These are phyloP conservation scores for Pseudomyrmex dendroicus DNA, from an alignment of 1,140 invertebrate species.

Conservation along the genomic window DNA sequence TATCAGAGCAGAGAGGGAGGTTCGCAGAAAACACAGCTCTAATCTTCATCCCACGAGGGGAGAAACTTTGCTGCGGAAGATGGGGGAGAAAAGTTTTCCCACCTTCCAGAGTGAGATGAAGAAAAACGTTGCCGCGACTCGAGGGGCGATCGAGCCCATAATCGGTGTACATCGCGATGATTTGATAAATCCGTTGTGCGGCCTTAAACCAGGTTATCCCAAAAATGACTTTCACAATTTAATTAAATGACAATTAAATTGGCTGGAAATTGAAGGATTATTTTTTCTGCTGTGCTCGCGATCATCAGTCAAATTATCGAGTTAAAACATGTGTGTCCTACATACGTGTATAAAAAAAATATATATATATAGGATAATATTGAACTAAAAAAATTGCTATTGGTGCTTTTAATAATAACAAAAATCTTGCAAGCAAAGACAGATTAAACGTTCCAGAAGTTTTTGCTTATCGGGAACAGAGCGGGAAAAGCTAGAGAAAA, in stretches of 20 bases:
- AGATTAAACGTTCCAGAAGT: not conserved
- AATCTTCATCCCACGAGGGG: constrained; percentile 65
- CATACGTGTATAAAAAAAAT: not conserved
- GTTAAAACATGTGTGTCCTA: not conserved
- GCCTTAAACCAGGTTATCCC: constrained; percentile 34
- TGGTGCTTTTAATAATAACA: not conserved
- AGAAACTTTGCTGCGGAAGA: constrained; percentile 42
- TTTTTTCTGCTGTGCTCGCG: constrained; percentile 30
- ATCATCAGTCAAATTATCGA: constrained; percentile 21
- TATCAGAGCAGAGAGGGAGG: constrained; percentile 59
- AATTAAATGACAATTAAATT: constrained; percentile 43
- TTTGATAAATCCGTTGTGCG: constrained; percentile 56
- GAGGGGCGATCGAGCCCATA: constrained; percentile 53
- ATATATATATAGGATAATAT: not conserved
- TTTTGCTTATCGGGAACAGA: not conserved
- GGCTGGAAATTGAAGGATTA: constrained; percentile 44
- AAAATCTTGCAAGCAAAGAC: not conserved
- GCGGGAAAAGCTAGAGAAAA: not conserved
- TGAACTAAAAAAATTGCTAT: too few relatives aligned
- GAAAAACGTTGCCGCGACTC: constrained; percentile 30
- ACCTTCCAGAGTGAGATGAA: constrained; percentile 55
- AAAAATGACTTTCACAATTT: constrained; percentile 45
- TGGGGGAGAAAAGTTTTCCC: constrained; percentile 63
- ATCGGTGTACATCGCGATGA: constrained; percentile 54
- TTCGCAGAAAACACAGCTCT: constrained; percentile 64